Evolutionary conservation across 64 coral and sea anemone genomes (phyloP).

Genomic region (Actinia tenebrosa): DNA sequence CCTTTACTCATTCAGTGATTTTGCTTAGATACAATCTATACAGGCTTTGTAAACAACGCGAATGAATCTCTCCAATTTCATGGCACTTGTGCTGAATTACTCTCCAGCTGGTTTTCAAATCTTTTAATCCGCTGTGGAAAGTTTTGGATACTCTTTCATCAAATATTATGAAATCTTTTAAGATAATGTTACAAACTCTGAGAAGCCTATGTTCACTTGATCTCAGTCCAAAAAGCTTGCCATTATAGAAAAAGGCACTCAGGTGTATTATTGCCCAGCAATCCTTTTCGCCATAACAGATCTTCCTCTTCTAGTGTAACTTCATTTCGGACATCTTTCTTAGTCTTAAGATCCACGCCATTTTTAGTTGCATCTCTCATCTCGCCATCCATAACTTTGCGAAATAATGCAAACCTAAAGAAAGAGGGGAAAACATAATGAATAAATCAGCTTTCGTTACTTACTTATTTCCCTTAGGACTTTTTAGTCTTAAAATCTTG

Average conservation of each 20-base stretch:
- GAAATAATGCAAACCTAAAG: constrained; percentile 34
- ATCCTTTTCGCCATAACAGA: not conserved
- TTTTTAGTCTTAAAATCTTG: too few relatives aligned
- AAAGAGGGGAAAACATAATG: constrained; percentile 3
- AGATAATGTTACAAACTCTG: not conserved
- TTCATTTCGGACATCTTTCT: constrained; percentile 18
- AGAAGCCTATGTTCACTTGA: constrained; percentile 12
- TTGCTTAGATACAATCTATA: not conserved
- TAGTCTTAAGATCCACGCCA: constrained; percentile 17
- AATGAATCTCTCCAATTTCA: constrained; percentile 18
- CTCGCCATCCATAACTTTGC: constrained; percentile 22
- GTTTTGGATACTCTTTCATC: constrained; percentile 38
- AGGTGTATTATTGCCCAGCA: constrained; percentile 18
- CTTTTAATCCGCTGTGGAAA: constrained; percentile 23
- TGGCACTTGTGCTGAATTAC: constrained; percentile 23
- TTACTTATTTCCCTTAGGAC: too few relatives aligned
- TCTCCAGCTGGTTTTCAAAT: constrained; percentile 26
- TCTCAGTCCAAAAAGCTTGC: constrained; percentile 21
- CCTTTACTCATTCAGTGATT: not conserved
- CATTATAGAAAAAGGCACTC: constrained; percentile 18
- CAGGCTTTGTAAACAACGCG: constrained; percentile 8
- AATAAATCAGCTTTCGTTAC: not conserved
- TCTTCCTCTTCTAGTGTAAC: constrained; percentile 26
- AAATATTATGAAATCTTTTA: constrained; percentile 21
- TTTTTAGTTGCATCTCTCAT: constrained; percentile 24